Base-by-base conservation (phyloP, 2,888 invertebrate genomes). In the Leucania comma region DNA sequence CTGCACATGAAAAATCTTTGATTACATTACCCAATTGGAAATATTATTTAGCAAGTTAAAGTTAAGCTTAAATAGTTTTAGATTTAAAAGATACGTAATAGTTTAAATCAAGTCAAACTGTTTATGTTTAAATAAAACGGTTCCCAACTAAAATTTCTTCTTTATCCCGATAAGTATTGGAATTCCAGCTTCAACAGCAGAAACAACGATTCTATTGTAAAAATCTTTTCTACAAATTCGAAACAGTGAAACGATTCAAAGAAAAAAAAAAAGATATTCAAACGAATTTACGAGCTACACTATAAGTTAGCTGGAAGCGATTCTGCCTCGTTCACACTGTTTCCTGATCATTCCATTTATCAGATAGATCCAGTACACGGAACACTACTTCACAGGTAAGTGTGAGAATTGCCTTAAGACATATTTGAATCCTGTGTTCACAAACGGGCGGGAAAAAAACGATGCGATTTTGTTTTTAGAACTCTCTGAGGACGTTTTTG, bases 361-460 rank as follows among this genome's bases (percentile, higher is more conserved):
- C 86, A 88, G 84, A 75, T 81, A 87, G 78, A 88, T 87, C 83
- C 83, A 81, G 78, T 75, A 92, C 91, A 92, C 64, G 92, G 80
- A 92, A 91, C 83, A 86, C 87, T 91, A 92, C 92, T 92, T 89
- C 80, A 79, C 88, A 89, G 87, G 90, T 92, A 86, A 88, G 85
- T 87, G 88, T 87, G 87, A 85, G 81, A 87, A 88, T 82, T 82
- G 89, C 90, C 88, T 78, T 62, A 89, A 87, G 90, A 86, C 75
- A 84, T 78, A 86, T 87, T 88, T 86, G 66, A 78, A 74, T 67
- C 56, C 70, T 72, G 38, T 14, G 56, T 59, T 72, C n/a, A 50
- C 51, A 78, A 51, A 83, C 75, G 75, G 50, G 73, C 77, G 65
- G 46, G 42, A 68, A 69, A 80, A 66, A 66, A 68, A 22, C 48